These are phyloP conservation scores for Drosophila lacertosa DNA, from an alignment of 1,140 invertebrate genomes.

Conservation along the genomic window DNA sequence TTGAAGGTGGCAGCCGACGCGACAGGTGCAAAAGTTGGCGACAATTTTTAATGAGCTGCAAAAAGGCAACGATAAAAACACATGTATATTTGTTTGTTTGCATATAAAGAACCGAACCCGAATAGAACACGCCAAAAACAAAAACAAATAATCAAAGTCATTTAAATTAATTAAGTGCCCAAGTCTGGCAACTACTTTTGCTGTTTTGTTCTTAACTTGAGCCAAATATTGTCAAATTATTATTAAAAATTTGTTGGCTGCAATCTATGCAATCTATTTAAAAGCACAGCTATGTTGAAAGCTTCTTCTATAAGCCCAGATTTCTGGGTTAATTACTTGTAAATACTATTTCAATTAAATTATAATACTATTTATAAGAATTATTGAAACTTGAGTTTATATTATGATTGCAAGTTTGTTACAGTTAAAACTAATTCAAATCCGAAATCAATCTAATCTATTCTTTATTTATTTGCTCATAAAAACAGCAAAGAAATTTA, in stretches of 20 bases:
- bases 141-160: constrained; percentile 25
- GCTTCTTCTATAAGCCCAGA: too few relatives aligned
- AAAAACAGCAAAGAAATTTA: too few relatives aligned
- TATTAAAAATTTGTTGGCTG: not conserved
- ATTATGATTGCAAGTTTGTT: too few relatives aligned
- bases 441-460: too few relatives aligned
- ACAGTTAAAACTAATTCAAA: too few relatives aligned
- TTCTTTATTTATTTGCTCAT: too few relatives aligned
- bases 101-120: not conserved
- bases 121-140: too few relatives aligned
- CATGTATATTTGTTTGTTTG: constrained; percentile 28
- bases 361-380: too few relatives aligned
- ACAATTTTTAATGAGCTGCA: constrained; percentile 81
- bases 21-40: constrained; percentile 79
- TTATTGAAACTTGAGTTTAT: too few relatives aligned
- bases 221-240: not conserved
- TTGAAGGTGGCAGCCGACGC: constrained; percentile 67
- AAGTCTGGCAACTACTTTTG: not conserved
- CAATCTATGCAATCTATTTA: not conserved
- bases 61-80: constrained; percentile 60
- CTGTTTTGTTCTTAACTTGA: not conserved
- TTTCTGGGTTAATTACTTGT: too few relatives aligned
- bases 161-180: constrained; percentile 27
- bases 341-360: too few relatives aligned
- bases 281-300: too few relatives aligned